A percentile compares a stretch with the other conserved stretches of the same genome.
Conservation (phyloP, 2,888 invertebrate genomes). For the Scelioninae gen. 1 region DNA sequence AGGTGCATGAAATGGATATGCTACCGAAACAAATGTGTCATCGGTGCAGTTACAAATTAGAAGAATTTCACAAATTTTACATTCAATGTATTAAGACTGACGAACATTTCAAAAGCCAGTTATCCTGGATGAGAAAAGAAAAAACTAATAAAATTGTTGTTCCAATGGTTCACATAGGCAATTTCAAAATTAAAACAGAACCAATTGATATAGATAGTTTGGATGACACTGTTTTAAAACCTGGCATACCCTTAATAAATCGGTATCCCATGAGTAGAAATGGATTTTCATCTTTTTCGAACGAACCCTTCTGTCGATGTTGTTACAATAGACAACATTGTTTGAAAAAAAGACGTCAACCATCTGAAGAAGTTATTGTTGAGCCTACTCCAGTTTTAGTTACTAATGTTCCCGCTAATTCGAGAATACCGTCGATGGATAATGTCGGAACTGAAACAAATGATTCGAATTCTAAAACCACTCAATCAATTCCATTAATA, state of each 20-base stretch:
- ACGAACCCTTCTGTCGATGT: slow-evolving; percentile 28
- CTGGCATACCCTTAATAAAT: slow-evolving; percentile 25
- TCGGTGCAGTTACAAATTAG: slow-evolving; percentile 81
- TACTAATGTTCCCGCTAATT: slow-evolving; percentile 12
- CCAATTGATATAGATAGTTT: slow-evolving; percentile 72
- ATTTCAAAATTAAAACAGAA: slow-evolving; percentile 79
- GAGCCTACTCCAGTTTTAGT: slow-evolving; percentile 18
- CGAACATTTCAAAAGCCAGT: slow-evolving; percentile 78
- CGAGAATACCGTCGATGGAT: slow-evolving; percentile 19
- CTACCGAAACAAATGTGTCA: slow-evolving; percentile 82
- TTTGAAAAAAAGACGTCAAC: neutral
- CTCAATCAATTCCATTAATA: neutral
- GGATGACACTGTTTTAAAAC: slow-evolving; percentile 31
- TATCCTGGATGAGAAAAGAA: slow-evolving; percentile 81
- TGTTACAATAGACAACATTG: slow-evolving; percentile 30
- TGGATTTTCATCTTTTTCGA: slow-evolving; percentile 35
- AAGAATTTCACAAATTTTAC: slow-evolving; percentile 82
- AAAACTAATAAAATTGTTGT: slow-evolving; percentile 72
- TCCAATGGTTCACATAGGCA: slow-evolving; percentile 82
- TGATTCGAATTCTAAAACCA: neutral
- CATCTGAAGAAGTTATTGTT: slow-evolving; percentile 4
- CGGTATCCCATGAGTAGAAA: slow-evolving; percentile 17
- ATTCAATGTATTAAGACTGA: slow-evolving; percentile 80
- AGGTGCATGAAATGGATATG: slow-evolving; percentile 83
- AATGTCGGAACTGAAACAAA: slow-evolving; percentile 5